Evolutionary conservation across 2,113 vertebrate species (phyloP).

Genomic region (Brachyhypopomus occidentalis): DNA sequence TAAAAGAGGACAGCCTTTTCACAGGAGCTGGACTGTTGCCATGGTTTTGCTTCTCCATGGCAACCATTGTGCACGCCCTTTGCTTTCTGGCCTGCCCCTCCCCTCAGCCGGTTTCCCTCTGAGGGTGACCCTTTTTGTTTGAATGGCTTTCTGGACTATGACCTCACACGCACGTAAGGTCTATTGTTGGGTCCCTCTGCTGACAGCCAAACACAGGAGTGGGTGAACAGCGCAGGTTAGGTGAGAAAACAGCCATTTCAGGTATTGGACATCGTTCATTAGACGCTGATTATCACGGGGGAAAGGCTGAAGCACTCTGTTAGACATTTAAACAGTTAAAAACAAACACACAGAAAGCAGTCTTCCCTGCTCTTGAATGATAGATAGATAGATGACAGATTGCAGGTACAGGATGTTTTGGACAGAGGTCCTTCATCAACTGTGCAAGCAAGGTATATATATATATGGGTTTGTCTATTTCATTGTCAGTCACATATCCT

Average conservation of each 20-base stretch:
- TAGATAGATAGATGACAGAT: no score
- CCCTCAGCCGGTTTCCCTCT: slow-evolving; percentile 51
- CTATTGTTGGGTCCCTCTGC: slow-evolving; percentile 54
- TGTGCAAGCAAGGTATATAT: no score
- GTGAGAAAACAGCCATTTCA: slow-evolving; percentile 32
- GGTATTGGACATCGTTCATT: slow-evolving; percentile 24
- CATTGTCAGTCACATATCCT: neutral
- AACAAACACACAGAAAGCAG: no score
- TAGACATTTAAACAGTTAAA: neutral
- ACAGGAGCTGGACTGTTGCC: slow-evolving; percentile 46
- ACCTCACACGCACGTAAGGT: slow-evolving; percentile 52
- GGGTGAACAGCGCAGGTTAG: neutral
- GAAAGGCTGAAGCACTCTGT: neutral
- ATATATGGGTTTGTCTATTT: no score
- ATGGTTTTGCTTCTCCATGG: slow-evolving; percentile 57
- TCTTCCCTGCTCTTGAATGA: no score
- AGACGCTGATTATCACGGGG: slow-evolving; percentile 15
- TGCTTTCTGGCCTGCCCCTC: slow-evolving; percentile 1
- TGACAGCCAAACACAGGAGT: slow-evolving; percentile 9
- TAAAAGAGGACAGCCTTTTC: slow-evolving; percentile 50
- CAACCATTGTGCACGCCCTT: slow-evolving; percentile 53
- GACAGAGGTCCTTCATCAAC: no score
- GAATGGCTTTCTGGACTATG: slow-evolving; percentile 46
- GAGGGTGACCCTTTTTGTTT: slow-evolving; percentile 58
- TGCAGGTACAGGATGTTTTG: no score